Base-by-base conservation (phyloP, 2,888 invertebrate genomes). In the Rotaria macrura region DNA sequence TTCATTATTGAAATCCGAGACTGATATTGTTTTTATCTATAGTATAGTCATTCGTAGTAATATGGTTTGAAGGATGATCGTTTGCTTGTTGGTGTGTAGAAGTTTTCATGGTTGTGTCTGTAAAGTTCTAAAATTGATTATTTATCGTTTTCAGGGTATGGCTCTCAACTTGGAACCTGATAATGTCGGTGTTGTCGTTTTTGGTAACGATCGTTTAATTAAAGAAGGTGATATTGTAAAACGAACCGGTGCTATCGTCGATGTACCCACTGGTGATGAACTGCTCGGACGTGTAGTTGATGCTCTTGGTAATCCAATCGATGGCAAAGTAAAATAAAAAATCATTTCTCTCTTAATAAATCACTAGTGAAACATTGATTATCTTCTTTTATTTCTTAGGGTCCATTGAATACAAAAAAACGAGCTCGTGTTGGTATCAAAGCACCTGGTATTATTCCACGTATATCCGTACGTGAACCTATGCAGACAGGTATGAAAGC, bases 401-500 rank as follows among this genome's bases (percentile, higher is more conserved):
- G 91, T 72, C 89, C 91, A 57, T 84, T 91, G 25, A 87, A 86
- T 9, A 86, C 88, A 40, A 87, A 86, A 14, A 87, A 95, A 94
- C 92, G 97, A 94, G 88, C 96, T 94, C 88, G 97, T 88, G 92
- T 93, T 85, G 93, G 92, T 88, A 89, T 92, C 25, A 93, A 92
- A 89, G 93, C 93, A 85, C 92, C 93, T 85, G 93, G 98, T 92
- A 99, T 99, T 93, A 99, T 99, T 92, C 98, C 98, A 87, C 95
- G 98, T 93, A 94, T 95, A 88, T 97, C 97, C 92, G 99, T 99
- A 90, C 94, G 95, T 91, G 98, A 99, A 92, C 98, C 99, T 92
- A 98, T 99, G 98, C 96, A 98, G 93, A 97, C 98, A 89, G 98
- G 99, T 91, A 97, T 98, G 91, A 99, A 99, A 92, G 98, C 98